Base-by-base conservation (phyloP, 2,797 vertebrate species). In the Enteromius viviparus region DNA sequence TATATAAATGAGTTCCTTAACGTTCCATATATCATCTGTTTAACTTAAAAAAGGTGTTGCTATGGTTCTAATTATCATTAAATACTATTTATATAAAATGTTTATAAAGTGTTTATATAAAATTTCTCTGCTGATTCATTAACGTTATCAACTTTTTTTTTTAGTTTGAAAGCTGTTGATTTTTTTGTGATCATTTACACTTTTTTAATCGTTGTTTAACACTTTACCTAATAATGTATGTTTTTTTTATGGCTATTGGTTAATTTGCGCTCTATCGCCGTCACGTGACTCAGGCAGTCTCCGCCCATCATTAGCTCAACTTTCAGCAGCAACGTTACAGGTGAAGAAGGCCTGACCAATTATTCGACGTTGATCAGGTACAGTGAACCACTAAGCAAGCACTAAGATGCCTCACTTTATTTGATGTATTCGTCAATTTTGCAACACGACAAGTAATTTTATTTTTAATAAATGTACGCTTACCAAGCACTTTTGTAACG, bases 321-420 rank as follows among this genome's bases (percentile, higher is more conserved):
- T 3, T 15, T 32, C 12, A 21, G 76, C 17, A n/a, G 64, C 42
- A 65, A 21, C 26, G 0, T 78, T 65, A 14, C 42, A 26, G 19
- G 26, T 72, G 53, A 47, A 32, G 19, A 15, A 49, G 6, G 2
- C 7, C 0, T 3, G 15, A 70, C 3, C 15, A 21, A 58, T 42
- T n/a, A 21, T 26, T 49, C 42, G 58, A 60, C 21, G 15, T 7
- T 23, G 32, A 8, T 47, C 40, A 81, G 79, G 79, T 81, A 81
- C 8, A 47, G 19, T 34, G 47, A 23, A 34, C 62, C 14, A 19
- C 17, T 60, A 10, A 65, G 62, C 15, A 40, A 68, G 34, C 19
- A n/a, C 37, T 37, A 2, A 68, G 19, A 40, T 68, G 4, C n/a
- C 9, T 12, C 0, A 2, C 2, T 11, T 6, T 49, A 42, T 11